Conservation (phyloP, 2,113 vertebrate genomes). For the Rhipidura dahli region DNA sequence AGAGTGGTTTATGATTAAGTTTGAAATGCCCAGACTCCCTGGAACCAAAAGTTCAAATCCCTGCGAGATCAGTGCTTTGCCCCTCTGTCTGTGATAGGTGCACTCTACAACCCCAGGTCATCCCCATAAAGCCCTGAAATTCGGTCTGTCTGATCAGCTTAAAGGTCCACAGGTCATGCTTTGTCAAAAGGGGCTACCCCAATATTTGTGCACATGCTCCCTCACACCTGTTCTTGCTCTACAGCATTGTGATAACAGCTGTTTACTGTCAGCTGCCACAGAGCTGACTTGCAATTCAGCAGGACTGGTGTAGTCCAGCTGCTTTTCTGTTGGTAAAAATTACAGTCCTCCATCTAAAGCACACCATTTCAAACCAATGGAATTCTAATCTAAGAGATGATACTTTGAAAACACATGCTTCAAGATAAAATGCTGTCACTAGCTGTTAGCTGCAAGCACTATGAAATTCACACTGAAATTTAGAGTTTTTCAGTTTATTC, state of each 20-base stretch:
- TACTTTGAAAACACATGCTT: neutral
- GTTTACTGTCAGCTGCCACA: neutral
- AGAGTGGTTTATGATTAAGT: conserved; percentile 13
- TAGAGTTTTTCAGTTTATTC: neutral
- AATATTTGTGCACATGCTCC: neutral
- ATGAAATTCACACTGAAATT: neutral
- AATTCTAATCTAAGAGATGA: neutral
- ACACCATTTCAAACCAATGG: neutral
- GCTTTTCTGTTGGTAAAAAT: neutral
- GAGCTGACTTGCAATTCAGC: neutral
- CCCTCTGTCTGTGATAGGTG: neutral
- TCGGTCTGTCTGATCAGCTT: neutral
- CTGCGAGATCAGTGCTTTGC: neutral
- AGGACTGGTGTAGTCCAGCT: neutral
- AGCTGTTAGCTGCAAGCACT: neutral
- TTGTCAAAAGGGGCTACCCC: neutral
- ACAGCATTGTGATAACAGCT: neutral
- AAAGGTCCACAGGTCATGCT: neutral
- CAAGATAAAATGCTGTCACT: neutral
- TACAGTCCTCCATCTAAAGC: neutral
- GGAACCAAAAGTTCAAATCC: neutral
- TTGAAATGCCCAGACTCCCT: conserved; percentile 8
- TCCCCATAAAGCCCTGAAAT: neutral
- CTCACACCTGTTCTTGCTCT: neutral
- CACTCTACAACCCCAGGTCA: neutral